Conservation (phyloP, 2,888 invertebrate genomes). For the Parnassius glacialis region DNA sequence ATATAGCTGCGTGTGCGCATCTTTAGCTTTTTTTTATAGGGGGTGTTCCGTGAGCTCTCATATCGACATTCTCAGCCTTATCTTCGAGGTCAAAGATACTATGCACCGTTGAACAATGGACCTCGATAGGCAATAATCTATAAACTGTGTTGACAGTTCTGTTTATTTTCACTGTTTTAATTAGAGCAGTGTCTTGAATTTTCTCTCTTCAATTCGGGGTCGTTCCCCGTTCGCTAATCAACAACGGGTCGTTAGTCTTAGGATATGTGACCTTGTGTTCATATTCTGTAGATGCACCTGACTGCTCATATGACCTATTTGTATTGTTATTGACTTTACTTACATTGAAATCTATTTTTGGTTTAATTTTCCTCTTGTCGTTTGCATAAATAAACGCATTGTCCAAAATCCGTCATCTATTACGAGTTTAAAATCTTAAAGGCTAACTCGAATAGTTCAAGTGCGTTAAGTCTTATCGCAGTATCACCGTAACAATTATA, state of each 20-base stretch:
- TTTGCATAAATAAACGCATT: no score
- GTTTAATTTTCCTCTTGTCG: no score
- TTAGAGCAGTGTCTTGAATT: not conserved
- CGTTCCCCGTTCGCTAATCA: not conserved
- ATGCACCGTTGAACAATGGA: constrained; percentile 28
- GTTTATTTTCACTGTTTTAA: constrained; percentile 5
- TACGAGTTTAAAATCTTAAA: not conserved
- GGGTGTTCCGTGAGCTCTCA: constrained; percentile 26
- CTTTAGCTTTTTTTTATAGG: constrained; percentile 11
- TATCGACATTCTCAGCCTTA: constrained; percentile 7
- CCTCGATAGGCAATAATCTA: constrained; percentile 10
- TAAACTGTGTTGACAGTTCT: not conserved
- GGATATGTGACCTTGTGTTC: not conserved
- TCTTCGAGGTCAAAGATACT: constrained; percentile 18
- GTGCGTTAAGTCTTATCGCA: constrained; percentile 11
- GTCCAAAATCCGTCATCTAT: no score
- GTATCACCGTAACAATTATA: constrained; percentile 17
- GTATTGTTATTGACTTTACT: constrained; percentile 3
- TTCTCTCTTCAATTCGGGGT: not conserved
- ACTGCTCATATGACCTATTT: constrained; percentile 3
- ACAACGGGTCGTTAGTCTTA: constrained; percentile 5
- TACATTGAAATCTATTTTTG: not conserved
- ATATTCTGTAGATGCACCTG: not conserved
- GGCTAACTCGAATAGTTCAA: constrained; percentile 8
- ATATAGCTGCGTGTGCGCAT: constrained; percentile 18